Conservation (phyloP, 1,140 invertebrate species). For the Armadillidium nasatum region DNA sequence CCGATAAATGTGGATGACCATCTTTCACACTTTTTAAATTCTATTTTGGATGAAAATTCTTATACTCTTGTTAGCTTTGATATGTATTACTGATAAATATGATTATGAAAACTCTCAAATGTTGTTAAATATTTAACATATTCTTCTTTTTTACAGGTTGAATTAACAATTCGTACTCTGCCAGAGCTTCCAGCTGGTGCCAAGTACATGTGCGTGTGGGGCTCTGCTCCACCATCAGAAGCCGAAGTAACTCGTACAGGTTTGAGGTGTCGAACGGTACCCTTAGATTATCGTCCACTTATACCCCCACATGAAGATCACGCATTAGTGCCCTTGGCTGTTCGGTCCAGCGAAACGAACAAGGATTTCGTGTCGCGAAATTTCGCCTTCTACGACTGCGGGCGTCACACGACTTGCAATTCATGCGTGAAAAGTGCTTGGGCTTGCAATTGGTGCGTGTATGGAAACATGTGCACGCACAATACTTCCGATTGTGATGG, state of each 20-base stretch:
- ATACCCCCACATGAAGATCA: conserved; percentile 73
- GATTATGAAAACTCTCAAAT: neutral
- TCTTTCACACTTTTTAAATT: neutral
- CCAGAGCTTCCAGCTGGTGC: conserved; percentile 81
- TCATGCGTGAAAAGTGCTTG: conserved; percentile 81
- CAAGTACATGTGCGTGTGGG: conserved; percentile 85
- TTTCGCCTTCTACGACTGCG: conserved; percentile 93
- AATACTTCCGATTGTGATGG: conserved; percentile 73
- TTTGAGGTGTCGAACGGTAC: conserved; percentile 77
- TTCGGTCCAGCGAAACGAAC: conserved; percentile 86
- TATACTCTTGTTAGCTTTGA: neutral
- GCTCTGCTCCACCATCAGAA: conserved; percentile 75
- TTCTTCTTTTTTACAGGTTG: conserved; percentile 56
- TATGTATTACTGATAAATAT: neutral
- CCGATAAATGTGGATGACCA: neutral
- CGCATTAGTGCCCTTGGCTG: conserved; percentile 82
- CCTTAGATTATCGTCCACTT: conserved; percentile 65
- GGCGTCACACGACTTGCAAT: conserved; percentile 75
- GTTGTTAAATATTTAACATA: neutral
- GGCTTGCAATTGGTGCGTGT: conserved; percentile 94
- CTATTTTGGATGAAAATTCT: neutral
- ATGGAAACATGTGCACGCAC: conserved; percentile 88
- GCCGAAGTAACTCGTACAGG: conserved; percentile 71
- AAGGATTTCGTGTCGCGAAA: conserved; percentile 90
- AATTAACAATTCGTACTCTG: conserved; percentile 79